Conservation (phyloP, 1,140 invertebrate genomes). For the Globodera ellingtonae region DNA sequence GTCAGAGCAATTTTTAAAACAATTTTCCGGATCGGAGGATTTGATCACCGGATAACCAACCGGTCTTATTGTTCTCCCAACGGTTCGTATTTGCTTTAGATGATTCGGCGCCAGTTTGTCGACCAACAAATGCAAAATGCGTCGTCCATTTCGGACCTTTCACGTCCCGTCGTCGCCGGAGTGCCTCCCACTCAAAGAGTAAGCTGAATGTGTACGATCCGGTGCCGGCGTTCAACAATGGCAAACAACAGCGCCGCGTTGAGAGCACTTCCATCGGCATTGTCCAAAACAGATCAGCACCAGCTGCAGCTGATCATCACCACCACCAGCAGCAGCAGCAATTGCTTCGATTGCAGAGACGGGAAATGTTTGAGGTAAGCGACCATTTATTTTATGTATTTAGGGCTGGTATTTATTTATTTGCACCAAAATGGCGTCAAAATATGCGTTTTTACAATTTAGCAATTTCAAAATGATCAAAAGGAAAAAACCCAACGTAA, state of each 20-base stretch:
- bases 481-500: no score
- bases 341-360: neutral
- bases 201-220: conserved; percentile 27
- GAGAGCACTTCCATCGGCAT: neutral
- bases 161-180: conserved; percentile 19
- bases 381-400: no score
- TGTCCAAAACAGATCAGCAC: neutral
- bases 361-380: neutral
- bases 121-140: conserved; percentile 1
- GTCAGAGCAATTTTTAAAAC: no score
- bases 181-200: neutral
- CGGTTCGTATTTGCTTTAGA: conserved; percentile 5
- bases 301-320: neutral
- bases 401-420: no score
- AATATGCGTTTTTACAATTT: no score
- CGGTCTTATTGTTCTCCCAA: no score
- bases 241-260: neutral
- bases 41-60: no score
- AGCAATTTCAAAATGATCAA: no score
- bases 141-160: conserved; percentile 32
- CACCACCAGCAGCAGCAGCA: neutral
- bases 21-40: no score
- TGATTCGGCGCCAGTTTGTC: conserved; percentile 34
- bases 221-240: conserved; percentile 20
- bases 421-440: no score